A percentile compares a stretch with the other conserved stretches of the same genome.
Conservation (phyloP, 1,140 invertebrate genomes). For the Papilio polytes region DNA sequence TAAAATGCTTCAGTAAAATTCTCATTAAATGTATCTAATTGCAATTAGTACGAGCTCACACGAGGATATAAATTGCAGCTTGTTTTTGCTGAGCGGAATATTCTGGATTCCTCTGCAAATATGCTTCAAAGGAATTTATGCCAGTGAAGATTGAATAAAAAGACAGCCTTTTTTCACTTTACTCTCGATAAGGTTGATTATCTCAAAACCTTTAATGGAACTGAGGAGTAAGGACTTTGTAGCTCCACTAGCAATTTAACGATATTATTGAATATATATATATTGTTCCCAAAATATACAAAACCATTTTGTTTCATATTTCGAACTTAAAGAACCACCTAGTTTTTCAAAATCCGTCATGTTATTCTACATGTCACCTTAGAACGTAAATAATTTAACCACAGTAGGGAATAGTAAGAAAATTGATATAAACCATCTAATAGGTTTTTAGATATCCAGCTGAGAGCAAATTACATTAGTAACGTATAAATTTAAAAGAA, state of each 20-base stretch:
- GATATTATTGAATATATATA: too few relatives aligned
- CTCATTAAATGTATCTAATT: constrained; percentile 29
- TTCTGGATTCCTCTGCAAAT: constrained; percentile 20
- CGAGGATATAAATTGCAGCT: constrained; percentile 35
- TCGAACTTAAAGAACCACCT: too few relatives aligned
- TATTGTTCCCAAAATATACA: too few relatives aligned
- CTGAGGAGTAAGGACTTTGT: not conserved
- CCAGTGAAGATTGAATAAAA: not conserved
- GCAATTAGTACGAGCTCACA: constrained; percentile 31
- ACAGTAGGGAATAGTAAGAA: too few relatives aligned
- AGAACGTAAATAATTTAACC: too few relatives aligned
- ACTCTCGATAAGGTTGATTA: not conserved
- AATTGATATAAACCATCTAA: too few relatives aligned
- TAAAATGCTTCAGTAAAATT: constrained; percentile 26
- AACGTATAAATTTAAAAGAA: not conserved
- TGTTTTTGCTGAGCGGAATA: constrained; percentile 33
- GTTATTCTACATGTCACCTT: too few relatives aligned
- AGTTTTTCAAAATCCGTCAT: too few relatives aligned
- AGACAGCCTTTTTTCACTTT: not conserved
- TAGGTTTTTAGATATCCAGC: not conserved
- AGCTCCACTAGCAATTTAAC: too few relatives aligned
- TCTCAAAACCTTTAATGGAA: not conserved
- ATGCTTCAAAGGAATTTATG: not conserved
- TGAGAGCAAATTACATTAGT: not conserved
- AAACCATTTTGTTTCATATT: too few relatives aligned